phyloP scores from a whole-genome alignment of 2,113 vertebrate genomes.

The Pseudopodoces humilis region DNA sequence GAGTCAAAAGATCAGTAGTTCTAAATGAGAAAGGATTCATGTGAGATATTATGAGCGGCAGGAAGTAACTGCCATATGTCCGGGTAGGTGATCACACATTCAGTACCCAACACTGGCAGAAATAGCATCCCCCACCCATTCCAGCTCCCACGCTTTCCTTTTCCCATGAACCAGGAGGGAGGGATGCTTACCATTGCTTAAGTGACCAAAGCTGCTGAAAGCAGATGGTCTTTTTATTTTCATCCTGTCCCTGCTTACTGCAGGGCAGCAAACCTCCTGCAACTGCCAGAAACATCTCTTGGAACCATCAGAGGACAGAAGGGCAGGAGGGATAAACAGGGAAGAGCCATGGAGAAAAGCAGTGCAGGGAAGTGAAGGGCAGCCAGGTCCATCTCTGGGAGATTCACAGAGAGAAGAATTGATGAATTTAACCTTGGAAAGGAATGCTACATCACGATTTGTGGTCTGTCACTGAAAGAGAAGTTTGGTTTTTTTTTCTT shows the following conservation, averaged over 20 bases:
- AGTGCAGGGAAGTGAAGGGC: neutral
- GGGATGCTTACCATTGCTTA: neutral
- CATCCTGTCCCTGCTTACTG: neutral
- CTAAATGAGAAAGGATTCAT: neutral
- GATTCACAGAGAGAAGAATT: neutral
- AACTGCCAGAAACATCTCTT: neutral
- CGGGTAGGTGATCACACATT: neutral
- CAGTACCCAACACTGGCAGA: neutral
- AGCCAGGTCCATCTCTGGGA: neutral
- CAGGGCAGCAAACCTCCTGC: neutral
- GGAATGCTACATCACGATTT: neutral
- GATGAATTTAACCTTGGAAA: neutral
- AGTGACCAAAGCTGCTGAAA: conserved; percentile 8
- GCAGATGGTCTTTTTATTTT: neutral
- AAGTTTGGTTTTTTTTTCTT: fast-evolving
- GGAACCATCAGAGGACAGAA: neutral
- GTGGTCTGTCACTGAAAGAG: neutral
- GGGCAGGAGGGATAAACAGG: neutral
- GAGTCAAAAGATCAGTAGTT: neutral
- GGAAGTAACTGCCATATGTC: neutral
- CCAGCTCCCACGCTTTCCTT: neutral
- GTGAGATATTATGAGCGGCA: neutral
- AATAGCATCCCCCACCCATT: neutral
- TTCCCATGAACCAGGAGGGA: neutral
- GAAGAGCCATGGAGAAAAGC: neutral